Evolutionary conservation across 1,140 invertebrate genomes (phyloP), one percentile per base, ranked within the genome.

Genomic region (Bombus consobrinus): DNA sequence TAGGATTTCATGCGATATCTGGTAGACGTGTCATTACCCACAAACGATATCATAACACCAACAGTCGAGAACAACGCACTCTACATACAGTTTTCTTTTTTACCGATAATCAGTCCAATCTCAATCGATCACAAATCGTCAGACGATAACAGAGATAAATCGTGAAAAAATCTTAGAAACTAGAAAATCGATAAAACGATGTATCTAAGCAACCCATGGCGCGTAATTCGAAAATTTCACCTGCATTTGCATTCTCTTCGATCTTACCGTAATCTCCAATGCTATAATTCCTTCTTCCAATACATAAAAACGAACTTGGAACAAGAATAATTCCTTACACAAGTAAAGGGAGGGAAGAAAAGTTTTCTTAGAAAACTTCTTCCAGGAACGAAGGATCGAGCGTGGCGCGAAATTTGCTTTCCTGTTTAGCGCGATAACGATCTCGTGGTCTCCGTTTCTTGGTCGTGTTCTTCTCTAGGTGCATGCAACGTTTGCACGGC

Each of bases 401-500:
- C 37, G n/a, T 62, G 13, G 41, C 68, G 74, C 75, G 71, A 79
- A 88, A 88, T 79, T 88, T 73, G 80, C 85, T 85, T 91, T 91
- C 80, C 82, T 87, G 69, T 88, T 89, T 80, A 87, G 25, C 43
- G 4, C 62, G 80, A 86, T 91, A 91, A 78, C 34, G 84, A 91
- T 90, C 84, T 81, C 71, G 34, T 57, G 75, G 59, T 43, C 76
- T 47, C 41, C 32, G 37, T 59, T n/a, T 74, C 37, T 39, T 22
- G 53, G 32, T 62, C 43, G 81, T 75, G 74, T 22, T 78, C 68
- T 68, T 57, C 41, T 41, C 3, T 25, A 28, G 62, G 0, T 28
- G 41, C 76, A 86, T 34, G 64, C 53, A 66, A 53, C 72, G 64
- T n/a, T 41, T 74, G 41, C 41, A 39, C 73, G 25, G 6, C 62